Base-by-base conservation (phyloP, 1,140 invertebrate genomes). In the Pseudomyrmex gracilis region DNA sequence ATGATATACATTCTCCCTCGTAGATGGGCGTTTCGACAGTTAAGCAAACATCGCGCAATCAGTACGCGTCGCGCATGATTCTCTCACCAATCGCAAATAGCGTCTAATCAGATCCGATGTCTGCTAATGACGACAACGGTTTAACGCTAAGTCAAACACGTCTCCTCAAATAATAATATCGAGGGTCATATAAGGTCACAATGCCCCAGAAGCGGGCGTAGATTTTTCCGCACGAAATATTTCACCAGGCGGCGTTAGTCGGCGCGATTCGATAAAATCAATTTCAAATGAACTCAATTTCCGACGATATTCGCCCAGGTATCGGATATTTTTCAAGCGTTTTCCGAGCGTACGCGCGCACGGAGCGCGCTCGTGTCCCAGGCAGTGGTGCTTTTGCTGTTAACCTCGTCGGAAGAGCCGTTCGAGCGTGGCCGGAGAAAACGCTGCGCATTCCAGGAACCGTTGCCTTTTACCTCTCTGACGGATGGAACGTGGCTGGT, bases 31-130 rank as follows among this genome's bases (percentile, higher is more conserved):
- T 34, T 34, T 47, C 80, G 73, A 78, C 73, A 34, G 34, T 82
- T 45, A 43, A 74, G 77, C 73, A 87, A 89, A 88, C 73, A 85
- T 17, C n/a, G n/a, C 10, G 58, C 58, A 71, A 84, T 78, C 49
- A 82, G 83, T 57, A 43, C 47, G 13, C 13, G 51, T 20, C 34
- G 34, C 34, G 34, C 34, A 34, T 34, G 34, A 13, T 17, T 70
- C 22, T 17, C 47, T 22, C 60, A 82, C 49, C 49, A 9, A 0
- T 34, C 45, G 57, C 55, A 60, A 83, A 83, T 83, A 83, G 13
- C 34, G 66, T 58, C 53, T 80, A 80, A 80, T 80, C 53, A 80
- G 43, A 20, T 80, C 66, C 24, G 10, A 53, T n/a, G 34, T 43
- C 49, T 47, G 57, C 34, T 60, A 73, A 73, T 73, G 22, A 73